These are phyloP conservation scores for Varecia variegata DNA, from an alignment of 2,797 vertebrate species.

Conservation along the genomic window DNA sequence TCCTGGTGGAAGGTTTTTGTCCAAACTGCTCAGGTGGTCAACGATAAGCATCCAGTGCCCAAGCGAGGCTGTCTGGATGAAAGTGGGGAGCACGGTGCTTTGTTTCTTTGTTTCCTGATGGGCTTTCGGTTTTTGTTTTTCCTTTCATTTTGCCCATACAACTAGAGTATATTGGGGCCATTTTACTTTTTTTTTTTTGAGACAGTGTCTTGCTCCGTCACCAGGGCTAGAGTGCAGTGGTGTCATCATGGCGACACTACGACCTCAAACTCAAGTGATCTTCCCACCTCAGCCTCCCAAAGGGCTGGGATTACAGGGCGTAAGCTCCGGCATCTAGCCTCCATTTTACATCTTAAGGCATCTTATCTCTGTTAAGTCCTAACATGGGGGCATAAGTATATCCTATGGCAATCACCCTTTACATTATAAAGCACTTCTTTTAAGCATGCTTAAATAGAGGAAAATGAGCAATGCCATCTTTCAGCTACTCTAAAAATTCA, in stretches of 20 bases:
- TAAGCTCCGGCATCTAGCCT: too few relatives aligned
- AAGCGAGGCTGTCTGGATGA: neutral
- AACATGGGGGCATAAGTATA: neutral
- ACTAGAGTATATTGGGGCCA: neutral
- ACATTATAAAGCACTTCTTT: neutral
- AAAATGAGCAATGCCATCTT: neutral
- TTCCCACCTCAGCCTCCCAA: too few relatives aligned
- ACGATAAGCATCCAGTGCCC: neutral
- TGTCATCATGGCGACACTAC: too few relatives aligned
- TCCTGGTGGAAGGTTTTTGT: slow-evolving; percentile 8
- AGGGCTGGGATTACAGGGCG: too few relatives aligned
- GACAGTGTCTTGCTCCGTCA: too few relatives aligned
- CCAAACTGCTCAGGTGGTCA: neutral
- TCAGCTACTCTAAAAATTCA: neutral
- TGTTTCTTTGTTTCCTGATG: neutral
- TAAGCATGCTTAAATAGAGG: neutral
- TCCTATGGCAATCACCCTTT: neutral
- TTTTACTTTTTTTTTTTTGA: neutral
- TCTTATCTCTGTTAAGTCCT: neutral
- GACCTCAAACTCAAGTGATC: too few relatives aligned
- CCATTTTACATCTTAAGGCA: neutral
- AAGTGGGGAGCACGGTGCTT: neutral
- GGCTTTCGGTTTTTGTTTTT: neutral
- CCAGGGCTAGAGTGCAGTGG: too few relatives aligned
- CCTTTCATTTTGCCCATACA: neutral